These are phyloP conservation scores for Tetragonisca angustula DNA, from an alignment of 2,888 invertebrate genomes.

Conservation along the genomic window DNA sequence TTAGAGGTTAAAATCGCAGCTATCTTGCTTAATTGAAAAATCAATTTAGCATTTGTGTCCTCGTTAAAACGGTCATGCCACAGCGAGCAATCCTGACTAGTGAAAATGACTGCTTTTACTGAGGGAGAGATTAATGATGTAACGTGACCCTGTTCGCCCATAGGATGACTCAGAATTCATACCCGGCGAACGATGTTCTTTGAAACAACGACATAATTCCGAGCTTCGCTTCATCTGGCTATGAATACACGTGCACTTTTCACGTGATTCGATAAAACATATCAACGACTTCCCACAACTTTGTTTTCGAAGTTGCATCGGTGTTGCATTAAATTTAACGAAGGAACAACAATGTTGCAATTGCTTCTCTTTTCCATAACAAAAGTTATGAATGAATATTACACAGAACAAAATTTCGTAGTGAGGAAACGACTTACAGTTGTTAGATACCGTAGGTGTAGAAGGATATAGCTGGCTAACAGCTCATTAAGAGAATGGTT, in stretches of 20 bases:
- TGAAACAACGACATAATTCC: conserved; percentile 12
- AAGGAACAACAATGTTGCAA: neutral
- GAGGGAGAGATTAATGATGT: conserved; percentile 55
- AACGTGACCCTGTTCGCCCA: conserved; percentile 60
- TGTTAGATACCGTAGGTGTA: conserved; percentile 4
- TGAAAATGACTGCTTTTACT: conserved; percentile 33
- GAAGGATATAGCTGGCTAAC: conserved; percentile 36
- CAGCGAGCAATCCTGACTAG: conserved; percentile 3
- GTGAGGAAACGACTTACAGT: neutral
- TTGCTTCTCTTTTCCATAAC: no score
- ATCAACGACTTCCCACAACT: neutral
- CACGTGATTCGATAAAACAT: conserved; percentile 36
- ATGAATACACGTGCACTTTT: conserved; percentile 40
- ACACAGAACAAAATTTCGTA: neutral
- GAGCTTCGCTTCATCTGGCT: neutral
- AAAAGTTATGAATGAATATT: neutral
- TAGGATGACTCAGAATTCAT: conserved; percentile 68
- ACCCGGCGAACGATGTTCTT: conserved; percentile 35
- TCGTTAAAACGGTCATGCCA: conserved; percentile 9
- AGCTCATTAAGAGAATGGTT: conserved; percentile 35
- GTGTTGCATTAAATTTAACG: neutral
- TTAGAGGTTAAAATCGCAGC: neutral
- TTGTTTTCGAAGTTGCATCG: neutral
- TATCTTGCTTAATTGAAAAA: neutral
- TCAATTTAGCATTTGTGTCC: conserved; percentile 6